Evolutionary conservation across 2,113 vertebrate genomes (phyloP).

Genomic region (Sapayoa aenigma): DNA sequence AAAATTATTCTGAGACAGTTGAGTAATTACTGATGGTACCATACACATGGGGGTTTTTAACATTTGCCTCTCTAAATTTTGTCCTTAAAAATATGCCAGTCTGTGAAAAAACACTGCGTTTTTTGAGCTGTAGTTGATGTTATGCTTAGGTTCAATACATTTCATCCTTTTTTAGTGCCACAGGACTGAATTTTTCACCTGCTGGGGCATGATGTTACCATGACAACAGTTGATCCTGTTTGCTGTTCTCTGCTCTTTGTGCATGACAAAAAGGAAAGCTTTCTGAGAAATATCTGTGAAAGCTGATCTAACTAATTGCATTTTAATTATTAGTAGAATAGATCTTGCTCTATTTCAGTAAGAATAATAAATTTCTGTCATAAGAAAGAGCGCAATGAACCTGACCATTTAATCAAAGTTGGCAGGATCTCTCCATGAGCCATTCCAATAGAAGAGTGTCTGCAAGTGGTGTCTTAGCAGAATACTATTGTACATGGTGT

Average conservation of each 20-base stretch:
- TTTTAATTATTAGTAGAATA: not conserved
- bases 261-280: not conserved
- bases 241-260: not conserved
- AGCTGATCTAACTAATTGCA: not conserved
- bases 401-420: not conserved
- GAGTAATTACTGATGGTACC: not conserved
- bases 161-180: not conserved
- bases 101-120: not conserved
- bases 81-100: not conserved
- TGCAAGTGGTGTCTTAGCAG: not conserved
- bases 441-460: not conserved
- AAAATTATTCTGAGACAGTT: not conserved
- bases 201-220: not conserved
- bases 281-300: not conserved
- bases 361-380: not conserved
- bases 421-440: not conserved
- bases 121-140: not conserved
- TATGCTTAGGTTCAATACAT: not conserved
- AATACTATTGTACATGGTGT: not conserved
- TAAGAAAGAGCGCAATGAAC: not conserved
- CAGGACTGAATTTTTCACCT: conserved; percentile 47
- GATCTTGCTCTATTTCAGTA: not conserved
- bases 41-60: not conserved
- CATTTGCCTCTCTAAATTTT: not conserved
- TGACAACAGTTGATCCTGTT: conserved; percentile 21